Evolutionary conservation across 2,888 invertebrate species (phyloP).

Genomic region (Biston betularia): DNA sequence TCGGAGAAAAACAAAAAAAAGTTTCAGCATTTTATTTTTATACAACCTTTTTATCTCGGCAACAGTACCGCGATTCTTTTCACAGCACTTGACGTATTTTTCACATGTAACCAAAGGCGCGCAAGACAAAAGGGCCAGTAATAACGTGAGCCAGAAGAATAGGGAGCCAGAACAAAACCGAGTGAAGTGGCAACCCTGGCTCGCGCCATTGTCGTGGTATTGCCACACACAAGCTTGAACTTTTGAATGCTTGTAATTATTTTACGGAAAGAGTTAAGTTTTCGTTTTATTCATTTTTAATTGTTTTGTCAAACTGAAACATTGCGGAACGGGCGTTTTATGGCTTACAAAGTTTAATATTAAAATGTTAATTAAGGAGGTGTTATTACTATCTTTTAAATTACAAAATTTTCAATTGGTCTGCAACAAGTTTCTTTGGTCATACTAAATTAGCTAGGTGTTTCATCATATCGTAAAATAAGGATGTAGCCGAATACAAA

Average conservation of each 20-base stretch:
- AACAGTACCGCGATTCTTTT: constrained; percentile 42
- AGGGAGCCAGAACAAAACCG: constrained; percentile 72
- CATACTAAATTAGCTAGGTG: too few species aligned
- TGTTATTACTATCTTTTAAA: too few species aligned
- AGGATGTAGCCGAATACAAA: too few species aligned
- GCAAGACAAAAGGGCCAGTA: constrained; percentile 66
- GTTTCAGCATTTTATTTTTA: constrained; percentile 27
- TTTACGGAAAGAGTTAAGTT: constrained; percentile 36
- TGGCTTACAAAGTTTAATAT: too few species aligned
- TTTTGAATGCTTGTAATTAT: constrained; percentile 39
- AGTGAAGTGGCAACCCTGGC: constrained; percentile 69
- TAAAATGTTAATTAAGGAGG: too few species aligned
- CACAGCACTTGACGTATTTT: constrained; percentile 62
- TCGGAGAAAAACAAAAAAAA: constrained; percentile 16
- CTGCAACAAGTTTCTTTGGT: too few species aligned
- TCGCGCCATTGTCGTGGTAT: constrained; percentile 58
- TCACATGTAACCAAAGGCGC: constrained; percentile 61
- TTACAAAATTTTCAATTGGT: too few species aligned
- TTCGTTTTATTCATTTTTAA: constrained; percentile 23
- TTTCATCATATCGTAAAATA: too few species aligned
- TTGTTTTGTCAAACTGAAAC: not conserved
- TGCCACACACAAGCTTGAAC: constrained; percentile 33
- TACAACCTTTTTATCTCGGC: constrained; percentile 35
- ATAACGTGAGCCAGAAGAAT: constrained; percentile 76
- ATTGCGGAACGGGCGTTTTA: not conserved